Evolutionary conservation across 2,113 vertebrate species (phyloP).

Genomic region (Prochilodus magdalenae): DNA sequence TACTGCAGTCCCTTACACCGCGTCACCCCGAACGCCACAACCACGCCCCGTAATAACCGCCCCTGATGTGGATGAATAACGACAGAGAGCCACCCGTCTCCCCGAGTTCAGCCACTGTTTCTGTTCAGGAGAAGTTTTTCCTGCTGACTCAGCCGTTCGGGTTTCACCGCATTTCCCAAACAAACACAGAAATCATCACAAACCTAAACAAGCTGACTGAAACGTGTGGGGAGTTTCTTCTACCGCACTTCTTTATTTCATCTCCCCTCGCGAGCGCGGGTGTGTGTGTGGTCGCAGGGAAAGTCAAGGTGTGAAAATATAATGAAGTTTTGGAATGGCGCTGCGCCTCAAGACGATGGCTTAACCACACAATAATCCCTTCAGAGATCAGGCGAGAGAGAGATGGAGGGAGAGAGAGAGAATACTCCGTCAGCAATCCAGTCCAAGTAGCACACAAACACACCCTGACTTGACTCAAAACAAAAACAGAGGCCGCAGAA

Average conservation of each 20-base stretch:
- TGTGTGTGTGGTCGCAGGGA: slow-evolving; percentile 14
- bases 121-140: background rate
- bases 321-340: slow-evolving; percentile 53
- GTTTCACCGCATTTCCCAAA: background rate
- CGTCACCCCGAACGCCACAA: background rate
- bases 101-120: background rate
- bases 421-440: slow-evolving; percentile 9
- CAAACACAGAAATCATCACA: background rate
- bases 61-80: background rate
- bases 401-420: slow-evolving; percentile 3
- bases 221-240: background rate
- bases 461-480: background rate
- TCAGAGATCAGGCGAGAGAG: slow-evolving; percentile 30
- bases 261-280: background rate
- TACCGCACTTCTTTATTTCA: slow-evolving; percentile 4
- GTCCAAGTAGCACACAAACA: background rate
- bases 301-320: slow-evolving; percentile 59
- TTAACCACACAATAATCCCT: slow-evolving; percentile 55
- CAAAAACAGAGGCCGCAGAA: slow-evolving; percentile 7
- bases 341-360: slow-evolving; percentile 40
- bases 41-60: background rate
- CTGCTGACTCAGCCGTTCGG: background rate
- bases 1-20: no score
- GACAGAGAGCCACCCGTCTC: background rate
- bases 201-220: background rate